Conservation (phyloP, 1,140 invertebrate species). For the Ips nitidus region DNA sequence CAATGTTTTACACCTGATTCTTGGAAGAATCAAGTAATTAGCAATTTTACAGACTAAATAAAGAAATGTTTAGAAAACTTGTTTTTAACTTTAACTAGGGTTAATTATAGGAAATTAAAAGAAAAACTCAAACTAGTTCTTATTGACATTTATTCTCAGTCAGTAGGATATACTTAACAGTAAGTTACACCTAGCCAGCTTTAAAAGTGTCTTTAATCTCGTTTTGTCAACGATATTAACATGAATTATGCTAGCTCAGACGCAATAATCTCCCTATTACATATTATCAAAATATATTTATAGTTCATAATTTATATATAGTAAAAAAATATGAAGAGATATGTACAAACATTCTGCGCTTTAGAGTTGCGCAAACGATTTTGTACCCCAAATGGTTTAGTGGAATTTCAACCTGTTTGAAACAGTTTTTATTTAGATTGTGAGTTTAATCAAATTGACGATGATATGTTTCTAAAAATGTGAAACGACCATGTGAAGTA, state of each 20-base stretch:
- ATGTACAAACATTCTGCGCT: constrained; percentile 43
- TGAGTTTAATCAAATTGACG: neutral
- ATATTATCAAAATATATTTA: constrained; percentile 49
- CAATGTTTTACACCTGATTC: no score
- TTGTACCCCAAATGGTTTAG: no score
- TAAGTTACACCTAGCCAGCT: constrained; percentile 8
- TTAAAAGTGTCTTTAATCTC: constrained; percentile 10
- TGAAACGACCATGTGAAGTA: neutral
- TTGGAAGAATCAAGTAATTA: no score
- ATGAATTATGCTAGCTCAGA: constrained; percentile 44
- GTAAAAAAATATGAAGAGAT: constrained; percentile 49
- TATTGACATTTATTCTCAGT: constrained; percentile 22
- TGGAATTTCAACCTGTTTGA: no score
- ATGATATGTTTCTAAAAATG: neutral
- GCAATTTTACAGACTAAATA: no score
- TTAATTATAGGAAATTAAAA: neutral
- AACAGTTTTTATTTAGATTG: neutral
- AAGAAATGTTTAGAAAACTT: no score
- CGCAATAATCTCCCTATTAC: constrained; percentile 38
- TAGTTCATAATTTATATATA: constrained; percentile 46
- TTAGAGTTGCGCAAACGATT: neutral
- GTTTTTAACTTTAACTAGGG: no score
- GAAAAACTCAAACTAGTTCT: neutral
- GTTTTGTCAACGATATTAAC: constrained; percentile 54
- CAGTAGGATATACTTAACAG: constrained; percentile 9